Conservation (phyloP, 2,888 invertebrate species). For the Stenurella melanura region DNA sequence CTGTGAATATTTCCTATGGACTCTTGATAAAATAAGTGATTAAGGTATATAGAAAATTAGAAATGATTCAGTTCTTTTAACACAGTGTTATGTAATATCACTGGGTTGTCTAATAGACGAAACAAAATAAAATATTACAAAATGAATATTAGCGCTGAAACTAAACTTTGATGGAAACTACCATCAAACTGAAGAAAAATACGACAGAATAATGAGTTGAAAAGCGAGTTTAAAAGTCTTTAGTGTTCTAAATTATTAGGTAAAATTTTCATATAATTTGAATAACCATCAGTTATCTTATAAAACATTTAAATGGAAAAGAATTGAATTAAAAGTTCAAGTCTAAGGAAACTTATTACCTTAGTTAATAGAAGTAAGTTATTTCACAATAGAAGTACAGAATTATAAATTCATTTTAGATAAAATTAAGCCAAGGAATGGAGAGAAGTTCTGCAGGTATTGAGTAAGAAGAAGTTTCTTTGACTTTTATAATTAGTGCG, state of each 20-base stretch:
- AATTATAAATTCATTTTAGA: neutral
- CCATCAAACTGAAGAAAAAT: too few species aligned
- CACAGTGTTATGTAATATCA: too few species aligned
- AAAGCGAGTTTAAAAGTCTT: neutral
- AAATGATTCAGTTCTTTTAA: too few species aligned
- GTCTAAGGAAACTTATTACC: slow-evolving; percentile 5
- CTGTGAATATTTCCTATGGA: too few species aligned
- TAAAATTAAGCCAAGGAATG: neutral
- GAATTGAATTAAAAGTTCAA: slow-evolving; percentile 23
- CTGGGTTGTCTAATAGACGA: too few species aligned
- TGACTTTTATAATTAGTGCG: too few species aligned
- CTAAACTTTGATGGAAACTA: too few species aligned
- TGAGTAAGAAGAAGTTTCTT: neutral
- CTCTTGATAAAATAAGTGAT: too few species aligned
- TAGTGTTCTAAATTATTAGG: neutral
- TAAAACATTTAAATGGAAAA: slow-evolving; percentile 15
- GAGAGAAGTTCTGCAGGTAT: neutral
- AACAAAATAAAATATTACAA: too few species aligned
- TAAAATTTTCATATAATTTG: slow-evolving; percentile 18
- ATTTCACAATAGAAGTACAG: neutral
- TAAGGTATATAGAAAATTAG: too few species aligned
- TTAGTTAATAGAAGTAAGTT: slow-evolving; percentile 6
- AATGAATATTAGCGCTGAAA: too few species aligned
- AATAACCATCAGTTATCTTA: slow-evolving; percentile 14
- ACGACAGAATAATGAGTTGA: too few species aligned